Percentiles rank a stretch among this genome's conserved stretches.
These are phyloP conservation scores for Lutjanus argentimaculatus DNA, from an alignment of 2,797 vertebrate genomes.

Conservation along the genomic window DNA sequence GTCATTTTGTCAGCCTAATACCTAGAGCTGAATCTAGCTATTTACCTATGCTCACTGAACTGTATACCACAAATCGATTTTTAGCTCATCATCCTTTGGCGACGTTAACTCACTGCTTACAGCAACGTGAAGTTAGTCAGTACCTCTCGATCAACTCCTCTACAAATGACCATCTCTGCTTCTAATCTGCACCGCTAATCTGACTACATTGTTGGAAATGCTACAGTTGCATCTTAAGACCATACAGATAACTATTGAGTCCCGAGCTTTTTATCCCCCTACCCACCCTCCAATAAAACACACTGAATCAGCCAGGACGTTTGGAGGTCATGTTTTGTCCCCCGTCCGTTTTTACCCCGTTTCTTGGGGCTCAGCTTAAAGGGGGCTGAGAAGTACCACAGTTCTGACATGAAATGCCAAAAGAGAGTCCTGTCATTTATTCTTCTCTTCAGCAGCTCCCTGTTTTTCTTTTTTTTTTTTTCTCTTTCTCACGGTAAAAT, in stretches of 20 bases:
- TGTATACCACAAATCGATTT: slow-evolving; percentile 80
- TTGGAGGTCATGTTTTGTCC: slow-evolving; percentile 76
- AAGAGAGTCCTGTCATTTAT: slow-evolving; percentile 71
- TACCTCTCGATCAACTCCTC: slow-evolving; percentile 68
- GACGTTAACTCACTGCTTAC: slow-evolving; percentile 83
- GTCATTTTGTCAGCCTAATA: slow-evolving; percentile 86
- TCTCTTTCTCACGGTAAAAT: slow-evolving; percentile 64
- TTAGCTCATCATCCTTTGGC: slow-evolving; percentile 75
- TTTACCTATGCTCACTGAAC: slow-evolving; percentile 78
- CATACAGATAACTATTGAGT: slow-evolving; percentile 78
- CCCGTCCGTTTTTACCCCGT: slow-evolving; percentile 45
- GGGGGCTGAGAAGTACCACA: slow-evolving; percentile 69
- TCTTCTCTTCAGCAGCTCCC: slow-evolving; percentile 75
- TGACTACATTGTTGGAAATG: slow-evolving; percentile 87
- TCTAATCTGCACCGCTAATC: slow-evolving; percentile 82
- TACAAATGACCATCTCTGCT: slow-evolving; percentile 69
- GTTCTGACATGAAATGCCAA: slow-evolving; percentile 78
- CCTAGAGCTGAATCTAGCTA: slow-evolving; percentile 79
- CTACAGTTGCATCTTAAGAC: slow-evolving; percentile 87
- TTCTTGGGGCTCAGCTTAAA: slow-evolving; percentile 66
- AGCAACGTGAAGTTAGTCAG: slow-evolving; percentile 81
- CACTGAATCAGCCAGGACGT: slow-evolving; percentile 82
- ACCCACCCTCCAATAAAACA: slow-evolving; percentile 62
- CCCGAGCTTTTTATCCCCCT: slow-evolving; percentile 54
- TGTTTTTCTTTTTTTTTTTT: slow-evolving; percentile 59